Base-by-base conservation (phyloP, 92 coral and sea anemone genomes). In the Epizoanthus ramosus region DNA sequence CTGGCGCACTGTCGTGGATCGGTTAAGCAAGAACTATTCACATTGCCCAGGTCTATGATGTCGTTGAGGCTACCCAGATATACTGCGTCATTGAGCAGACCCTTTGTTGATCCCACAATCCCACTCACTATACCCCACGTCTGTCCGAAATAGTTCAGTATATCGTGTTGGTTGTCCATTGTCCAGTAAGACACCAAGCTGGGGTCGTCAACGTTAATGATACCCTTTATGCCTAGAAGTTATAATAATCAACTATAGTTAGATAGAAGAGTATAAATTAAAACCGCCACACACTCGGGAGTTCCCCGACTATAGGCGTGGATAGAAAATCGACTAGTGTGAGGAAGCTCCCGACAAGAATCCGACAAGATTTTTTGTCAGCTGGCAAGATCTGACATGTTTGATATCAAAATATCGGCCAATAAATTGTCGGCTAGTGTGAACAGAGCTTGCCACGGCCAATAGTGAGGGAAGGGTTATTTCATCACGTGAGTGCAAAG, bases 131-230 rank as follows among this genome's bases (percentile, higher is more conserved):
- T 33, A 12, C 81, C 81, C 81, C 81, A 76, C n/a, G 23, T 56
- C 9, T 37, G 24, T 33, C 81, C 69, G 41, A 24, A 70, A 58
- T 58, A 43, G 69, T 45, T 37, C 3, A 59, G n/a, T 12, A 76
- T 45, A 19, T 76, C 81, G 39, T 57, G 57, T 12, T 58, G 23
- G 47, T 60, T 76, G 33, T 76, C 81, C 69, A 76, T 25, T 15
- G 81, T 15, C 81, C 81, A 76, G 47, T 76, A 76, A 56, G 68
- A 58, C 64, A 28, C 31, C 19, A 76, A 56, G 15, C 47, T 33
- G n/a, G 50, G 56, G 37, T 76, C 69, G 24, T 76, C 81, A 70
- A 39, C 21, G 43, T 68, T 18, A 74, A 74, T 45, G 41, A 60
- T 64, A 17, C 50, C 23, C n/a, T 60, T 35, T 9, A 68, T 35